Base-by-base conservation (phyloP, 2,113 vertebrate genomes). In the Xenopus borealis region DNA sequence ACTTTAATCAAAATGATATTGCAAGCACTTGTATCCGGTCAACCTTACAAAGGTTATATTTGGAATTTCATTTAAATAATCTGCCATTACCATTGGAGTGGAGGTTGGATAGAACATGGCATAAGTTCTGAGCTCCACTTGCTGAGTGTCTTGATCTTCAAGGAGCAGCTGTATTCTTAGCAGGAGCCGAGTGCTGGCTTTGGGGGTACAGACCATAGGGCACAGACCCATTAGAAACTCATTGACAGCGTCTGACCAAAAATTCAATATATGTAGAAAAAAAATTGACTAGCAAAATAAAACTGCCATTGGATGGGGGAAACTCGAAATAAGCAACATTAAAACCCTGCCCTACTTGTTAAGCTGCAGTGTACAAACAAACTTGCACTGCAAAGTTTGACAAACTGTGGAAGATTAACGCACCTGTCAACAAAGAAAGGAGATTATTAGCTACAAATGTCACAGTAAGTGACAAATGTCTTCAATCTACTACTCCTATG, bases 11-110 rank as follows among this genome's bases (percentile, higher is more conserved):
- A 50, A 55, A 55, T 86, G 82, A 84, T 83, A 88, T 83, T 72
- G 88, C 88, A 92, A 92, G 88, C 87, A 92, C 86, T 91, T 44
- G 88, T 89, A 89, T 91, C 90, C 87, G 89, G 86, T 88, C 90
- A 94, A 92, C 92, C 91, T 92, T 91, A 91, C 89, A 91, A 91
- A 92, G 85, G 88, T 75, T 88, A 89, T 87, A 85, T 85, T 69
- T 92, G 91, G 91, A 93, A 93, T 94, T 93, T 90, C 91, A 90
- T 92, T 90, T 92, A 93, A 94, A 92, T 93, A 93, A 91, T 93
- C 91, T 93, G 92, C 90, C 90, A 93, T 92, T 94, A 94, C 93
- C 93, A 94, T 93, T 92, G 87, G 90, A 89, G 92, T 92, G 93
- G 92, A 92, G 89, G 92, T 91, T 92, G 92, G 88, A 91, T 93